phyloP scores from a whole-genome alignment of 2,888 invertebrate species.

The Tillus elongatus region DNA sequence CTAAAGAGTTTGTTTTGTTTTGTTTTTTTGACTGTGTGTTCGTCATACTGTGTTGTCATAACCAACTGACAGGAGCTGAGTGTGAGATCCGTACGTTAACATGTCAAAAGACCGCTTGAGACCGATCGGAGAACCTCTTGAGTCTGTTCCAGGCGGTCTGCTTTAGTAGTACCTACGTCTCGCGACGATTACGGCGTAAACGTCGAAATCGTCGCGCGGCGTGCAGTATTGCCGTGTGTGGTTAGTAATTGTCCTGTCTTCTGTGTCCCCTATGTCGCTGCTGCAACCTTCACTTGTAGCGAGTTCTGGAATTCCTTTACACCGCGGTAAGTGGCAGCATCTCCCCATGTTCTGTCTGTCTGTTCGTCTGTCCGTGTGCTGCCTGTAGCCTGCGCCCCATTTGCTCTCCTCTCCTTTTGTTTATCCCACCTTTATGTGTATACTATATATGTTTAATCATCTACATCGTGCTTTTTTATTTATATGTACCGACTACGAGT shows the following conservation, averaged over 20 bases:
- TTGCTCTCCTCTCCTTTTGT: slow-evolving; percentile 46
- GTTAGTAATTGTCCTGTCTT: slow-evolving; percentile 46
- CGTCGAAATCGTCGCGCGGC: slow-evolving; percentile 19
- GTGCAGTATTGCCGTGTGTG: slow-evolving; percentile 40
- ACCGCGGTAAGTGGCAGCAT: slow-evolving; percentile 87
- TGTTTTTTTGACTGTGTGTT: slow-evolving; percentile 36
- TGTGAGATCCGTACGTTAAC: slow-evolving; percentile 25
- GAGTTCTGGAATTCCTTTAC: slow-evolving; percentile 98
- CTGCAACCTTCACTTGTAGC: slow-evolving; percentile 55
- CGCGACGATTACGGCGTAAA: slow-evolving; percentile 12
- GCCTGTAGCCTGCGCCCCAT: slow-evolving; percentile 35
- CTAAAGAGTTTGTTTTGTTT: slow-evolving; percentile 36
- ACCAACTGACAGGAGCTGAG: slow-evolving; percentile 21
- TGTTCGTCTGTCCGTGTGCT: slow-evolving; percentile 42
- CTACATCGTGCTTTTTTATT: slow-evolving; percentile 31
- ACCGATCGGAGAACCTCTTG: neutral
- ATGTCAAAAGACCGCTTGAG: slow-evolving; percentile 22
- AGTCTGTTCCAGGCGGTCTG: slow-evolving; percentile 20
- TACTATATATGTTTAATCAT: slow-evolving; percentile 40
- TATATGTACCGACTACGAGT: neutral
- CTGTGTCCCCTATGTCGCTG: slow-evolving; percentile 66
- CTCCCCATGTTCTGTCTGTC: slow-evolving; percentile 40
- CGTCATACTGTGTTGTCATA: slow-evolving; percentile 39
- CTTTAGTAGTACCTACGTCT: slow-evolving; percentile 35
- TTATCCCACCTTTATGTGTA: slow-evolving; percentile 46